Conservation (phyloP, 1,140 invertebrate species). For the Apis dorsata region DNA sequence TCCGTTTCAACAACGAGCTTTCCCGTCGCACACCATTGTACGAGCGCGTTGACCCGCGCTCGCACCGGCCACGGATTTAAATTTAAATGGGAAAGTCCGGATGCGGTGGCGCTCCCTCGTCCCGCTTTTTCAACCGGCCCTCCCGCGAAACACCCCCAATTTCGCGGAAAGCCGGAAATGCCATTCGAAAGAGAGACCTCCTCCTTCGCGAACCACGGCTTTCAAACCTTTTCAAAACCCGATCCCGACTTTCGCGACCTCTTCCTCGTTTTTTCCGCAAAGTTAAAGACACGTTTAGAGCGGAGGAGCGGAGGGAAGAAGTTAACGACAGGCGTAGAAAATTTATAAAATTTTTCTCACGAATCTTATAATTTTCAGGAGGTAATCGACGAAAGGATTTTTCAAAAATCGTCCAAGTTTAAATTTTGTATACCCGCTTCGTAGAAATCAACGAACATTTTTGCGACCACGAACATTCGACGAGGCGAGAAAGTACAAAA, state of each 20-base stretch:
- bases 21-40: conserved; percentile 22
- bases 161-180: conserved; percentile 21
- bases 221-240: neutral
- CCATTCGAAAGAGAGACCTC: conserved; percentile 7
- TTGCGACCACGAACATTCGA: no score
- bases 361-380: no score
- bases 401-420: no score
- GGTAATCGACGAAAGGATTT: no score
- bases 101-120: neutral
- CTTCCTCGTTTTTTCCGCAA: neutral
- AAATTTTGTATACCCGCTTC: no score
- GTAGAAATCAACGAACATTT: no score
- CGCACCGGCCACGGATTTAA: conserved; percentile 36
- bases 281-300: no score
- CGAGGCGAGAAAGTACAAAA: no score
- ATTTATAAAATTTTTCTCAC: no score
- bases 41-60: conserved; percentile 30
- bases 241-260: neutral
- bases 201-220: conserved; percentile 1
- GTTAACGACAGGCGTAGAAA: no score
- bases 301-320: no score
- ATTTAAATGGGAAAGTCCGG: conserved; percentile 50
- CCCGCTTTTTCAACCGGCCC: conserved; percentile 17
- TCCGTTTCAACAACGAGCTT: conserved; percentile 24
- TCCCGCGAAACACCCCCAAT: conserved; percentile 22